Conservation (phyloP, 2,797 vertebrate genomes). For the Microctenopoma steveboyesi region DNA sequence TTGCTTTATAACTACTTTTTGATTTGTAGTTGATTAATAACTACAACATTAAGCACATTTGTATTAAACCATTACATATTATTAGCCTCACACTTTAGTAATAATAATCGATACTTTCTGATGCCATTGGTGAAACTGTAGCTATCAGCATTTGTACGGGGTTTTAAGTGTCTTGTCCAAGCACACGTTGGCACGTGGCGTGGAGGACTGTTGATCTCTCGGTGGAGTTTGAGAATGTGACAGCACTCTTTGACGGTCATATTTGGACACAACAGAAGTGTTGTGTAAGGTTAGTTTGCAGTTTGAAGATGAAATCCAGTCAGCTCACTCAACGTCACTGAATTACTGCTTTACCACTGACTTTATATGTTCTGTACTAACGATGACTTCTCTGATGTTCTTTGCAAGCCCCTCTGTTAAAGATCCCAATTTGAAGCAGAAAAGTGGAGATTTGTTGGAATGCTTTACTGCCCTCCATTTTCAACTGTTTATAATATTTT, state of each 20-base stretch:
- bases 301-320: not conserved
- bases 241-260: not conserved
- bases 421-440: slow-evolving; percentile 92
- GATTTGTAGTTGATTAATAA: not conserved
- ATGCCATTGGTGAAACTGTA: too few species aligned
- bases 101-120: too few species aligned
- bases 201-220: not conserved
- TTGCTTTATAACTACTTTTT: not conserved
- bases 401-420: slow-evolving; percentile 96
- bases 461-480: slow-evolving; percentile 99
- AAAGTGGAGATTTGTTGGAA: slow-evolving; percentile 98
- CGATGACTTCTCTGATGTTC: slow-evolving; percentile 75
- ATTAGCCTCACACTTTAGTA: not conserved
- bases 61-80: too few species aligned
- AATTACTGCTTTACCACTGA: not conserved
- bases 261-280: not conserved
- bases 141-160: too few species aligned
- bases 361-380: not conserved
- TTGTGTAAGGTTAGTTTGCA: not conserved
- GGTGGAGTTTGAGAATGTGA: not conserved
- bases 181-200: too few species aligned
- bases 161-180: too few species aligned
- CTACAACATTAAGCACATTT: not conserved
- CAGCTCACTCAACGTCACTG: not conserved
- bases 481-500: slow-evolving; percentile 99